Conservation (phyloP, 2,888 invertebrate genomes). For the Syrphus vitripennis region DNA sequence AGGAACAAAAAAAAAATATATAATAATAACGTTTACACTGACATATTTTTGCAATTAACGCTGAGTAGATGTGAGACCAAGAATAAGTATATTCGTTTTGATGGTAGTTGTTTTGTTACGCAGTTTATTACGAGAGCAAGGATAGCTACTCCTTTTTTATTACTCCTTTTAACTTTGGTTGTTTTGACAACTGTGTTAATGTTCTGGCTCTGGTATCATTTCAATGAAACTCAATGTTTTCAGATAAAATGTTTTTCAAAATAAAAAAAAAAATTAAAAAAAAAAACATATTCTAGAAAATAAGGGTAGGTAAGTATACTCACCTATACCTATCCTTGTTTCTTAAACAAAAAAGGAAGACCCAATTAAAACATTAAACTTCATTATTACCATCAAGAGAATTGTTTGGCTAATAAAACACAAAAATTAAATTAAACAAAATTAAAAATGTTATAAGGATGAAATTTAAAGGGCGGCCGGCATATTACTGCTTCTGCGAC, state of each 20-base stretch:
- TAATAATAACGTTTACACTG: constrained; percentile 62
- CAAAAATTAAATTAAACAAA: constrained; percentile 67
- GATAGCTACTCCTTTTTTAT: constrained; percentile 23
- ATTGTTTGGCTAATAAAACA: constrained; percentile 71
- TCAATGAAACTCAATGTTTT: background rate
- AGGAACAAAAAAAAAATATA: constrained; percentile 14
- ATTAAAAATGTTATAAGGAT: constrained; percentile 50
- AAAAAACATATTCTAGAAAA: background rate
- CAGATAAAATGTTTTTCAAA: background rate
- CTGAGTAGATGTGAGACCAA: constrained; percentile 55
- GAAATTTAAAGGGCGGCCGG: background rate
- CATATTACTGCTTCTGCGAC: background rate
- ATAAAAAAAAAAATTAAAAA: background rate
- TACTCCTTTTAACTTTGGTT: constrained; percentile 5
- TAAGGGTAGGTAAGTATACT: background rate
- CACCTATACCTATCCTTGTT: background rate
- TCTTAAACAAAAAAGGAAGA: constrained; percentile 60
- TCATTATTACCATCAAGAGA: constrained; percentile 76
- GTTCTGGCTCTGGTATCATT: constrained; percentile 22
- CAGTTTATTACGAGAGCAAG: constrained; percentile 52
- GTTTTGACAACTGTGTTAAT: constrained; percentile 9
- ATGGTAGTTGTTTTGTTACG: constrained; percentile 57
- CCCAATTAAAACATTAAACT: constrained; percentile 79
- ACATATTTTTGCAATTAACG: constrained; percentile 70
- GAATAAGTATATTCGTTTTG: constrained; percentile 62